Percentiles rank a stretch among this genome's conserved stretches.
Evolutionary conservation across 2,888 invertebrate genomes (phyloP).

Genomic region (Teleogryllus oceanicus): DNA sequence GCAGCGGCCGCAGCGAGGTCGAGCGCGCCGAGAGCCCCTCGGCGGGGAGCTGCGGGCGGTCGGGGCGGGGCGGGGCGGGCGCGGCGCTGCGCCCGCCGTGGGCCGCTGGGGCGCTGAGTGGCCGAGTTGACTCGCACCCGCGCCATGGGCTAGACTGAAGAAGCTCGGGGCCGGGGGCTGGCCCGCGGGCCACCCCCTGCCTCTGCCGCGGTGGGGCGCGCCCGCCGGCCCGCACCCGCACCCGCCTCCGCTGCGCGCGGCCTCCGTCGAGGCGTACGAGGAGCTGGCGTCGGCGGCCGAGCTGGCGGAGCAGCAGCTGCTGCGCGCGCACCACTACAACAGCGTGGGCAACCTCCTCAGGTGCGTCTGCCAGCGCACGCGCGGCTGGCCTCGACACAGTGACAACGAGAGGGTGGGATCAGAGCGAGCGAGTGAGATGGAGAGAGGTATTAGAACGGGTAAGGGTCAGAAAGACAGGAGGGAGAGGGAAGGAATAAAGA

Average conservation of each 20-base stretch:
- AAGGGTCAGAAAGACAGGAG: too few relatives aligned
- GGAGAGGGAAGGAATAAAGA: too few relatives aligned
- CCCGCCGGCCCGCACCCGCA: background rate
- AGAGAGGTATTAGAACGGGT: too few relatives aligned
- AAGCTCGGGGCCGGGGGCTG: constrained; percentile 50
- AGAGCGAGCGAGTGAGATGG: too few relatives aligned
- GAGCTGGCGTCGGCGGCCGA: constrained; percentile 76
- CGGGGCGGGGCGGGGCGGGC: constrained; percentile 54
- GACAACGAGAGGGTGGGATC: too few relatives aligned
- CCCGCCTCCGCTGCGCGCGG: constrained; percentile 32
- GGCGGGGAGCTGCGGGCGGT: background rate
- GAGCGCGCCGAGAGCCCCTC: background rate
- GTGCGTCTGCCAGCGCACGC: constrained; percentile 40
- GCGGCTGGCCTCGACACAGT: too few relatives aligned
- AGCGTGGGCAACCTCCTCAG: constrained; percentile 80
- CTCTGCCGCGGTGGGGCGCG: constrained; percentile 70
- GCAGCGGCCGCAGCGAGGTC: background rate
- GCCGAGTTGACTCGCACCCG: constrained; percentile 91
- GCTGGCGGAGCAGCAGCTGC: constrained; percentile 70
- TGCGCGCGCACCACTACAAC: constrained; percentile 84
- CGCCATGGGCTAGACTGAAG: constrained; percentile 50
- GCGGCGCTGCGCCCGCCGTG: constrained; percentile 70
- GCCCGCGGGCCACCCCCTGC: constrained; percentile 67
- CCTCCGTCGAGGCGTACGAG: constrained; percentile 66
- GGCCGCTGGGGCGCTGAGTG: constrained; percentile 91